Evolutionary conservation across 2,888 invertebrate genomes (phyloP), one percentile per base, ranked within the genome.

Genomic region (Ectropis crepuscularia): DNA sequence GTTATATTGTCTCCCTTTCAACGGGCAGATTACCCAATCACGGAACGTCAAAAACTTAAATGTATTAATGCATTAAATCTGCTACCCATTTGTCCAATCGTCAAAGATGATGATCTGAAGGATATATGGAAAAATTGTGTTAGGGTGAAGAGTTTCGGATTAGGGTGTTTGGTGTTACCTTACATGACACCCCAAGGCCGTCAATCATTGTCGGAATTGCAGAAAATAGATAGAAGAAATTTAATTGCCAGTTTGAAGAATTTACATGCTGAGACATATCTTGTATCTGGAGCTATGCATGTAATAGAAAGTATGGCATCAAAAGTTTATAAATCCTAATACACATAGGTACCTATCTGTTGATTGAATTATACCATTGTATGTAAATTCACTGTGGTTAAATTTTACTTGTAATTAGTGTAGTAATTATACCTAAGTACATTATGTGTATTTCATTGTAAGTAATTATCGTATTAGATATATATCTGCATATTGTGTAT

Each of bases 111-210:
- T 63, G 92, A 92, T 74, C 80, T 93, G 64, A 76, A 86, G 61
- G 88, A 89, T 74, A 88, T 93, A 72, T 93, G 93, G 92, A 89
- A 87, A 72, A 86, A 92, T 73, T 92, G 92, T 75, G 72, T 93
- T 7, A 83, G 91, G 65, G 88, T 88, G 68, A 92, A 91, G 77
- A 86, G 86, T 63, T 80, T 84, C 67, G 92, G 92, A 46, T 75
- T 93, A 58, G 93, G 90, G 45, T 90, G 91, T 71, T 81, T 93
- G 73, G 76, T 92, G 65, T 77, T 93, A 73, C 93, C 93, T 9
- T 93, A 93, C 62, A 89, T 93, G 83, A 86, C 88, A 28, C 72
- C 80, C 7, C 74, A 88, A 76, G 82, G 85, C 43, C 82, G 92
- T 55, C 83, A 87, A 73, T 80, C 82, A 11, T 75, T 92, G 69